A percentile compares a stretch with the other conserved stretches of the same genome.
phyloP scores from a whole-genome alignment of 1,140 invertebrate genomes.

The Temnothorax curvispinosus region DNA sequence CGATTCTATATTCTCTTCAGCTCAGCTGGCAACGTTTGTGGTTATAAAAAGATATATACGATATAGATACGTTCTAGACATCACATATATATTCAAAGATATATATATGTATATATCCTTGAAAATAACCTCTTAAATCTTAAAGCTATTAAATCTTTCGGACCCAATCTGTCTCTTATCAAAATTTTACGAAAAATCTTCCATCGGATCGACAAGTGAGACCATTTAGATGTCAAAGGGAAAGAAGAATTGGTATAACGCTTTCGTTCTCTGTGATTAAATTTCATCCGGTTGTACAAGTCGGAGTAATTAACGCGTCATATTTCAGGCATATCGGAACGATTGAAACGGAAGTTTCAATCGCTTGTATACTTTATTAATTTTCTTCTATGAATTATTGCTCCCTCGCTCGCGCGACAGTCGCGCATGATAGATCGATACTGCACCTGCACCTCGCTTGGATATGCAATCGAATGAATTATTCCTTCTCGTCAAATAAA shows the following conservation, averaged over 20 bases:
- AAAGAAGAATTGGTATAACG: not conserved
- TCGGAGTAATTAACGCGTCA: conserved; percentile 26
- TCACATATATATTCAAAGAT: not conserved
- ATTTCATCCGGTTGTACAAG: not conserved
- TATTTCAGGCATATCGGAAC: not conserved
- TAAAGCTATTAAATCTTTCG: not conserved
- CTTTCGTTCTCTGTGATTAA: not conserved
- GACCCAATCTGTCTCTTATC: not conserved
- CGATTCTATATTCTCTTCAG: not conserved
- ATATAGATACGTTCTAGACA: not conserved
- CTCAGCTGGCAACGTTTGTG: not conserved
- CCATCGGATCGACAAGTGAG: not conserved
- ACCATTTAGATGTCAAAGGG: not conserved
- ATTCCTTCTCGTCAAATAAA: conserved; percentile 45
- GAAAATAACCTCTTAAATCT: not conserved
- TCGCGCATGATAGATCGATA: conserved; percentile 39
- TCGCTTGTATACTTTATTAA: conserved; percentile 32
- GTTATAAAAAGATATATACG: not conserved
- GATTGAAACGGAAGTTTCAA: conserved; percentile 11
- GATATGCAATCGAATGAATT: conserved; percentile 41
- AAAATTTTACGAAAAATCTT: conserved; percentile 16
- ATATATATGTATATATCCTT: not conserved
- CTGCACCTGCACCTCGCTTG: not conserved
- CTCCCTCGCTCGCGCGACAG: not conserved
- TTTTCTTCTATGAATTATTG: conserved; percentile 23